A percentile compares a stretch with the other conserved stretches of the same genome.
Evolutionary conservation across 2,113 vertebrate genomes (phyloP).

Genomic region (Tenrec ecaudatus): DNA sequence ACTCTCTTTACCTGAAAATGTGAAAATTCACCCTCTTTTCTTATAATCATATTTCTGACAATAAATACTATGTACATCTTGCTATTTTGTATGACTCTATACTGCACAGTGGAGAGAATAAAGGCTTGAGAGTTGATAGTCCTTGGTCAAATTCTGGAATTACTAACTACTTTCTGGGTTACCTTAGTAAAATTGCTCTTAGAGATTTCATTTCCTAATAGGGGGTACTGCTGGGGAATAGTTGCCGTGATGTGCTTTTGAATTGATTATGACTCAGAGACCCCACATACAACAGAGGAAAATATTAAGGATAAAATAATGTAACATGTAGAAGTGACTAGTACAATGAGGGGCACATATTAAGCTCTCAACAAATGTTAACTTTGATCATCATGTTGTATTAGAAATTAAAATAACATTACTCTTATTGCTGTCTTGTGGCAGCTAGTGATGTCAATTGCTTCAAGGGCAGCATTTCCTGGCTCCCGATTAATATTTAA

Average conservation of each 20-base stretch:
- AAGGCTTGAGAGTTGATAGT: background rate
- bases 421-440: background rate
- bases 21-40: background rate
- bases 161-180: background rate
- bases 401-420: background rate
- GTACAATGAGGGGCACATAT: background rate
- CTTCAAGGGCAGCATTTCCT: background rate
- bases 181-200: background rate
- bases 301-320: background rate
- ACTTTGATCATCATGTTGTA: background rate
- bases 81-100: background rate
- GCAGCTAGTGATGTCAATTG: conserved; percentile 14
- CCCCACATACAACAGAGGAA: too few species aligned
- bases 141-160: background rate
- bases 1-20: conserved; percentile 29
- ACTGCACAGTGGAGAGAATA: background rate
- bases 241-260: too few species aligned
- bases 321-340: background rate
- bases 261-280: too few species aligned
- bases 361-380: conserved; percentile 21
- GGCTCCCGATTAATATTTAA: conserved; percentile 30
- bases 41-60: conserved; percentile 29
- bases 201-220: conserved; percentile 3
- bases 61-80: background rate
- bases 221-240: background rate